Conservation (phyloP, 2,797 vertebrate species). For the Chelon labrosus region DNA sequence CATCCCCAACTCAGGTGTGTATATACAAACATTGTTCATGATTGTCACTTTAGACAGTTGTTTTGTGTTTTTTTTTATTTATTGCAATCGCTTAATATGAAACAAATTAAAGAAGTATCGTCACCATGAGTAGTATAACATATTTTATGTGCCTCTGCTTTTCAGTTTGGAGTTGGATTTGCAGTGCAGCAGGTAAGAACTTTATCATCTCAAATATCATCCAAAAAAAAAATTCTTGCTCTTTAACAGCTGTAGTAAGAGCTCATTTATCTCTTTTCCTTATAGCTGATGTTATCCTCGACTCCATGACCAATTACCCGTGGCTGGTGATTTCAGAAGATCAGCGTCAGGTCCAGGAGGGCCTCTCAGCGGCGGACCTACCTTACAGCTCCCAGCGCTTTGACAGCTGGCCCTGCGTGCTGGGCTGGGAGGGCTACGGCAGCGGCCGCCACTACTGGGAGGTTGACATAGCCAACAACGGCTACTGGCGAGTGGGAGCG, state of each 20-base stretch:
- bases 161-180: slow-evolving; percentile 86
- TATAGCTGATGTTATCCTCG: slow-evolving; percentile 79
- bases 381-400: slow-evolving; percentile 75
- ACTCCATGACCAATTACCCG: slow-evolving; percentile 78
- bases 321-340: slow-evolving; percentile 83
- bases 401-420: slow-evolving; percentile 78
- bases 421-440: slow-evolving; percentile 80
- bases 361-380: slow-evolving; percentile 15
- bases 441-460: slow-evolving; percentile 85
- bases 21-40: neutral
- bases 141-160: slow-evolving; percentile 33
- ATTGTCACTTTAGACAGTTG: no score
- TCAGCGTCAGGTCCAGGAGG: slow-evolving; percentile 79
- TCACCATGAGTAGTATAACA: no score
- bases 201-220: neutral
- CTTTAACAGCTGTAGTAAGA: neutral
- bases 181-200: slow-evolving; percentile 74
- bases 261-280: neutral
- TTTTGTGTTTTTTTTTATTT: neutral
- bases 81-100: no score
- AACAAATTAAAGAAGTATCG: no score
- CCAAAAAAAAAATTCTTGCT: neutral
- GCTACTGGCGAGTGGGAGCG: slow-evolving; percentile 81
- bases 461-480: slow-evolving; percentile 76
- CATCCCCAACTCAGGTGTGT: slow-evolving; percentile 84